Evolutionary conservation across 2,113 vertebrate species (phyloP).

Genomic region (Carollia perspicillata): DNA sequence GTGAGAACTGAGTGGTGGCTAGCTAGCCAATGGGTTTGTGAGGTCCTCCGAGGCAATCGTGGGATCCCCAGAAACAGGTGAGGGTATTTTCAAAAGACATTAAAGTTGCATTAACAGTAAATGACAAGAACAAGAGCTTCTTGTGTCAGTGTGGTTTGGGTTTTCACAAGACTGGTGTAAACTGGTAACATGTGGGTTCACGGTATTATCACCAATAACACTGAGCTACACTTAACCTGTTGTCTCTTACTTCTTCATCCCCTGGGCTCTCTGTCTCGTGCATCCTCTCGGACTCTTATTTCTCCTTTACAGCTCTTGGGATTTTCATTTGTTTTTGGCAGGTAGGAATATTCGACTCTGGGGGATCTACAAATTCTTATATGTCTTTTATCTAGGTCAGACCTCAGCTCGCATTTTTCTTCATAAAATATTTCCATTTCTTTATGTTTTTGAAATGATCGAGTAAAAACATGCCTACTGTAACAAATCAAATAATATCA

Average conservation of each 20-base stretch:
- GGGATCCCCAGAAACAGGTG: background rate
- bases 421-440: background rate
- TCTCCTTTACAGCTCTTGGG: background rate
- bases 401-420: background rate
- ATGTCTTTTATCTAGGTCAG: background rate
- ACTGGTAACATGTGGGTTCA: background rate
- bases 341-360: background rate
- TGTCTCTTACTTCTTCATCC: background rate
- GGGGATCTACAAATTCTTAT: background rate
- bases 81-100: background rate
- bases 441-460: background rate
- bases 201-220: background rate
- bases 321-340: background rate
- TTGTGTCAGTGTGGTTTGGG: background rate
- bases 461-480: background rate
- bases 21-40: background rate
- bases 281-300: background rate
- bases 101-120: background rate
- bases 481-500: slow-evolving; percentile 5
- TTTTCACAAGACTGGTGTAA: background rate
- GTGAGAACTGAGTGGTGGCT: background rate
- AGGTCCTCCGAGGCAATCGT: background rate
- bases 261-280: background rate
- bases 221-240: too few relatives aligned
- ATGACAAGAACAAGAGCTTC: background rate